phyloP scores from a whole-genome alignment of 2,113 vertebrate species.

The Triplophysa tibetana region DNA sequence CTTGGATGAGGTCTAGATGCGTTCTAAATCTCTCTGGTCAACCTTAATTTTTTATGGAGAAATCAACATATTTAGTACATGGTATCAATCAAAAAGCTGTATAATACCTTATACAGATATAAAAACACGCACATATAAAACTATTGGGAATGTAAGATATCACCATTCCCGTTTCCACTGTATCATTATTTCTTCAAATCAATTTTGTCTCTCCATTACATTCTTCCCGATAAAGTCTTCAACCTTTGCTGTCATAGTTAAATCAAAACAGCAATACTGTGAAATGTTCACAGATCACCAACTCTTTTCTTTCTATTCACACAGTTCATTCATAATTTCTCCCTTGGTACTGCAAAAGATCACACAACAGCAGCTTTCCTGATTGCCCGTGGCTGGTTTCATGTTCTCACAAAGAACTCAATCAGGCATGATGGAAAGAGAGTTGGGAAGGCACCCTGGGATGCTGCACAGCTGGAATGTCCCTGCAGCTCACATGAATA shows the following conservation, averaged over 20 bases:
- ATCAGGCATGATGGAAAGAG: constrained; percentile 18
- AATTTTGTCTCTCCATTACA: too few relatives aligned
- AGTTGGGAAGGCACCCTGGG: neutral
- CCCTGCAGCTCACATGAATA: constrained; percentile 40
- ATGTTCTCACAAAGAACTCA: constrained; percentile 26
- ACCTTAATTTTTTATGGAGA: neutral
- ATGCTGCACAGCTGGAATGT: constrained; percentile 36
- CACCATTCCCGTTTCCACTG: neutral
- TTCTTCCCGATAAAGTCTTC: neutral
- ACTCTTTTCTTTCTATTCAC: constrained; percentile 7
- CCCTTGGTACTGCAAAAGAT: neutral
- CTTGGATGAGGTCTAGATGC: neutral
- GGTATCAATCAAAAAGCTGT: neutral
- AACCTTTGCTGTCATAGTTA: neutral
- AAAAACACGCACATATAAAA: neutral
- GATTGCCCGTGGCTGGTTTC: neutral
- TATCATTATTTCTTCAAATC: too few relatives aligned
- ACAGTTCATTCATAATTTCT: constrained; percentile 25
- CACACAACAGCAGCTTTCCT: constrained; percentile 12
- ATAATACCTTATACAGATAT: neutral
- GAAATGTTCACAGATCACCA: neutral
- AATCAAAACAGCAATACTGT: neutral
- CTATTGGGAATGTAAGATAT: neutral
- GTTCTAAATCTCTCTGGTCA: constrained; percentile 3
- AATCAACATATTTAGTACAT: constrained; percentile 8